A percentile compares a stretch with the other conserved stretches of the same genome.
Conservation (phyloP, 2,888 invertebrate species). For the Atethmia centrago region DNA sequence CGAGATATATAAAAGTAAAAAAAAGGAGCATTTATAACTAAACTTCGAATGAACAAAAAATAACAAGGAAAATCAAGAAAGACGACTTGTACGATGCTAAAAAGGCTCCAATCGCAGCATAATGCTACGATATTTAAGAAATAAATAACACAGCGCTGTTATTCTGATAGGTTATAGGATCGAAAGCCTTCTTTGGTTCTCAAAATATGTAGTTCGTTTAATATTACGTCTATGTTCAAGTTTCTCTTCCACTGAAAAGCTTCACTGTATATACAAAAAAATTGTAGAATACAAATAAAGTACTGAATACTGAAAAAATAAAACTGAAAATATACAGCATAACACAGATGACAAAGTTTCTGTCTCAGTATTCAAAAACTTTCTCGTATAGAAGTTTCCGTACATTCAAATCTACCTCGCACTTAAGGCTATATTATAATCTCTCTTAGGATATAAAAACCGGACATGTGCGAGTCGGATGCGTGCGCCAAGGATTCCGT, state of each 20-base stretch:
- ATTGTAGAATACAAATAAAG: too few relatives aligned
- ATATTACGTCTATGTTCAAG: background rate
- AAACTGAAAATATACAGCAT: background rate
- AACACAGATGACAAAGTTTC: conserved; percentile 11
- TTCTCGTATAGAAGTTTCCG: background rate
- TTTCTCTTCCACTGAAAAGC: background rate
- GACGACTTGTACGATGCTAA: too few relatives aligned
- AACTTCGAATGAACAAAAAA: too few relatives aligned
- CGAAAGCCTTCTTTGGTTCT: background rate
- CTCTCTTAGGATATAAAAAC: background rate
- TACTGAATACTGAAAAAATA: too few relatives aligned
- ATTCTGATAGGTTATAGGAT: too few relatives aligned
- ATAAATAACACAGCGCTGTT: too few relatives aligned
- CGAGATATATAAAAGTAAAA: too few relatives aligned
- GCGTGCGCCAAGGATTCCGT: background rate
- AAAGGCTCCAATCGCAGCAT: too few relatives aligned
- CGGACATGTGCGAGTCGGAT: too few relatives aligned
- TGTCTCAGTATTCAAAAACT: conserved; percentile 17
- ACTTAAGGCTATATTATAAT: background rate
- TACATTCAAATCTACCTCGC: background rate
- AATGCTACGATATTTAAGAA: too few relatives aligned
- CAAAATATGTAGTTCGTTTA: background rate
- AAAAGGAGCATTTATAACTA: too few relatives aligned
- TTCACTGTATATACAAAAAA: background rate
- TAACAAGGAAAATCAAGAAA: too few relatives aligned